phyloP scores from a whole-genome alignment of 2,888 invertebrate species.

The Tortricodes alternella region DNA sequence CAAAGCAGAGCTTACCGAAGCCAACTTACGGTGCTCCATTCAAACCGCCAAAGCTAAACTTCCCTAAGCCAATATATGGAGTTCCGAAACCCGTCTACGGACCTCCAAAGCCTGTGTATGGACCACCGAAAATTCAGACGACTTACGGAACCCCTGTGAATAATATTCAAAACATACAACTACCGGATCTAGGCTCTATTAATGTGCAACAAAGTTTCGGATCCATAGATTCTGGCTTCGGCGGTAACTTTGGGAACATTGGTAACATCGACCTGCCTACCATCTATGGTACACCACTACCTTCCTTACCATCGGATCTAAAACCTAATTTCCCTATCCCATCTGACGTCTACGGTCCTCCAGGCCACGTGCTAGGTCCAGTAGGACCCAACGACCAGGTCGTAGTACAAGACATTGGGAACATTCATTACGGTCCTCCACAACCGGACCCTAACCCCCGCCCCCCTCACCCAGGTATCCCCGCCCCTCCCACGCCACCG shows the following conservation, averaged over 20 bases:
- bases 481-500: slow-evolving; percentile 89
- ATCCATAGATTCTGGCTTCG: not conserved
- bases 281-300: slow-evolving; percentile 68
- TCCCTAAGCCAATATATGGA: slow-evolving; percentile 56
- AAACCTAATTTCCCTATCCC: slow-evolving; percentile 74
- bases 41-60: slow-evolving; percentile 55
- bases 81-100: slow-evolving; percentile 65
- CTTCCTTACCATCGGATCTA: slow-evolving; percentile 57
- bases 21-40: slow-evolving; percentile 64
- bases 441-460: slow-evolving; percentile 82
- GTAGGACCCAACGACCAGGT: slow-evolving; percentile 67
- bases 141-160: slow-evolving; percentile 52
- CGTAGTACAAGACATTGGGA: slow-evolving; percentile 60
- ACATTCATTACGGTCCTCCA: slow-evolving; percentile 81
- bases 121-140: slow-evolving; percentile 51
- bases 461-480: slow-evolving; percentile 86
- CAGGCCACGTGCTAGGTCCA: slow-evolving; percentile 65
- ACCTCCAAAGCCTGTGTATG: slow-evolving; percentile 70
- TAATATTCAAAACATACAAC: slow-evolving; percentile 43
- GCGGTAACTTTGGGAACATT: slow-evolving; percentile 30
- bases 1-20: slow-evolving; percentile 58
- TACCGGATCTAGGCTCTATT: slow-evolving; percentile 45
- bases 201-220: slow-evolving; percentile 35
- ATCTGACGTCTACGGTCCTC: slow-evolving; percentile 73
- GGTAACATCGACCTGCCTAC: slow-evolving; percentile 59